Conservation (phyloP, 1,140 invertebrate genomes). For the Drosophila varians region DNA sequence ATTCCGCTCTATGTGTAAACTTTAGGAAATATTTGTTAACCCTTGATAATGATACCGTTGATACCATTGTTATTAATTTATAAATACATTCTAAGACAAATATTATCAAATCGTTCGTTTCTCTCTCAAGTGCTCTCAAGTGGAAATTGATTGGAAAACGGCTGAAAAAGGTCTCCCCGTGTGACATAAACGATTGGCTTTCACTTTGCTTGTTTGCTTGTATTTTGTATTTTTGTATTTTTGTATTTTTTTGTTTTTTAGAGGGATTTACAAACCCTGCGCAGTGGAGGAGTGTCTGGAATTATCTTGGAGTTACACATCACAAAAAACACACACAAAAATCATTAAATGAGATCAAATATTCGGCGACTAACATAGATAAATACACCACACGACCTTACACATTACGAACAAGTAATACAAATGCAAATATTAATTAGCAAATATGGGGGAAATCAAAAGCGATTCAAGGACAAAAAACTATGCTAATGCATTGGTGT, state of each 20-base stretch:
- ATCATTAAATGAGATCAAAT: conserved; percentile 71
- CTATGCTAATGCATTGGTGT: conserved; percentile 36
- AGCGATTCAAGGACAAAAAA: conserved; percentile 24
- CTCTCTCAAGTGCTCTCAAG: conserved; percentile 8
- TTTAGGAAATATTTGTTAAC: not conserved
- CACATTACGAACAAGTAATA: conserved; percentile 14
- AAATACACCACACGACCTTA: not conserved
- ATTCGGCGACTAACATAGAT: conserved; percentile 24
- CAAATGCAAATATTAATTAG: conserved; percentile 8
- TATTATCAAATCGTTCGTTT: conserved; percentile 21
- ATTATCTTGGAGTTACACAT: conserved; percentile 46
- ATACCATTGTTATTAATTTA: conserved; percentile 71
- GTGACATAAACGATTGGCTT: no score
- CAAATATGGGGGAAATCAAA: conserved; percentile 18
- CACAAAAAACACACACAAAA: conserved; percentile 57
- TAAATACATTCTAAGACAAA: conserved; percentile 68
- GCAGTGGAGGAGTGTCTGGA: not conserved
- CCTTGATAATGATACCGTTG: not conserved
- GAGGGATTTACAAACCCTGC: conserved; percentile 46
- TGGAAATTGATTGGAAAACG: conserved; percentile 5
- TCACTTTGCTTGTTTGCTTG: conserved; percentile 6
- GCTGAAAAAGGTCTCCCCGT: conserved; percentile 17
- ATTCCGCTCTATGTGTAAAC: conserved; percentile 24
- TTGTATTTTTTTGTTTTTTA: conserved; percentile 30
- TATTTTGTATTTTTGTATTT: conserved; percentile 5